phyloP scores from a whole-genome alignment of 2,888 invertebrate species.

The Bruchidius siliquastri region DNA sequence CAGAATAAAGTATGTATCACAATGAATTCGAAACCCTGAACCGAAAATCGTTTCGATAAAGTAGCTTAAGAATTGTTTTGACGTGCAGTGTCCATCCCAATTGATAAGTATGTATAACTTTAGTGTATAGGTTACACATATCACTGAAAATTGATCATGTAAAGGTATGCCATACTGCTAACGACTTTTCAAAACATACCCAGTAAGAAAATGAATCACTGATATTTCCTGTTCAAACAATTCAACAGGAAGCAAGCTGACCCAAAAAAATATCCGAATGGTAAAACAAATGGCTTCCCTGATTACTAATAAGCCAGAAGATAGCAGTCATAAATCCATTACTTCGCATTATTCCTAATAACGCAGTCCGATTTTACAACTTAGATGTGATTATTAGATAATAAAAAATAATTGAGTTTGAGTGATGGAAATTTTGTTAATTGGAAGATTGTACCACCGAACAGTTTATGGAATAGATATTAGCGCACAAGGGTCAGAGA shows the following conservation, averaged over 20 bases:
- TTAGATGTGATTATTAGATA: neutral
- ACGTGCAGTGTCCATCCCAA: too few species aligned
- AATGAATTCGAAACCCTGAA: too few species aligned
- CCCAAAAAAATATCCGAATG: neutral
- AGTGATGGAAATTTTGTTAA: neutral
- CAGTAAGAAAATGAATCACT: neutral
- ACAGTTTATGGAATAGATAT: neutral
- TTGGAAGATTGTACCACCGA: neutral
- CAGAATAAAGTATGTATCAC: too few species aligned
- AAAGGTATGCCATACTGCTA: too few species aligned
- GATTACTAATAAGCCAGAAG: neutral
- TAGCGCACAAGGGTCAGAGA: neutral
- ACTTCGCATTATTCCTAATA: neutral
- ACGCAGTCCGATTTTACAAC: neutral
- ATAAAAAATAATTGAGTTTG: neutral
- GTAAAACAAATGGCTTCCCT: neutral
- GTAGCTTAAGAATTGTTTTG: too few species aligned
- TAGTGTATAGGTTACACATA: too few species aligned
- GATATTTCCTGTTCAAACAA: neutral
- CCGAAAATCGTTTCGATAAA: too few species aligned
- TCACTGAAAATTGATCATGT: too few species aligned
- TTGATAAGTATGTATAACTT: too few species aligned
- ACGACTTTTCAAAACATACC: too few species aligned
- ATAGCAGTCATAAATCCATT: neutral
- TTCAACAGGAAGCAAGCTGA: neutral